Conservation (phyloP, 2,888 invertebrate genomes). For the Ectemnius continuus region DNA sequence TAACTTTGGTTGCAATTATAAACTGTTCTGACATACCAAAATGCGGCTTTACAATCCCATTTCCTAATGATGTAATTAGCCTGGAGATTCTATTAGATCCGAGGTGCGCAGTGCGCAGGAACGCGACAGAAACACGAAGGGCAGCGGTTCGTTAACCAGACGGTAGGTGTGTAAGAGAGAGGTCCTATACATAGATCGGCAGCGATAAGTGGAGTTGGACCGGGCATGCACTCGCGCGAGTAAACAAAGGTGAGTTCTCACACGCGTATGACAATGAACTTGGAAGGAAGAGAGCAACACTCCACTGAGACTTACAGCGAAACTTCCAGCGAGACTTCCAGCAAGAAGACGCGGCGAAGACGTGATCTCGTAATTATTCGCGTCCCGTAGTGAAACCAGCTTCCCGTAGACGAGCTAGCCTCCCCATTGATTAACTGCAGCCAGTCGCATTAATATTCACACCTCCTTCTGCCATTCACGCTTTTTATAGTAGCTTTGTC, state of each 20-base stretch:
- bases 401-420: constrained; percentile 10
- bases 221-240: constrained; percentile 41
- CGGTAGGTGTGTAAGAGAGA: constrained; percentile 59
- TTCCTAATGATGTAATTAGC: not conserved
- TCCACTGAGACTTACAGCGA: constrained; percentile 38
- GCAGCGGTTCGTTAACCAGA: constrained; percentile 66
- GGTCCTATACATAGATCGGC: constrained; percentile 66
- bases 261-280: constrained; percentile 70
- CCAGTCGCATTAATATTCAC: no score
- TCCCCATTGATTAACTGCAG: no score
- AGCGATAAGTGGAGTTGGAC: constrained; percentile 60
- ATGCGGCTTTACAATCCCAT: no score
- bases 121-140: constrained; percentile 25
- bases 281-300: constrained; percentile 49
- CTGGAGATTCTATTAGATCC: not conserved
- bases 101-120: not conserved
- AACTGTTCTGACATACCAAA: no score
- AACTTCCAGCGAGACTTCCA: constrained; percentile 50
- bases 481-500: no score
- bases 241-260: constrained; percentile 70
- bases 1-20: no score
- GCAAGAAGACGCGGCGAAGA: constrained; percentile 55
- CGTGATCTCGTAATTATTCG: constrained; percentile 67
- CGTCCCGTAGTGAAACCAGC: constrained; percentile 61
- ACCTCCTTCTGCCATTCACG: no score